Evolutionary conservation across 2,888 invertebrate genomes (phyloP).

Genomic region (Hanleya hanleyi): DNA sequence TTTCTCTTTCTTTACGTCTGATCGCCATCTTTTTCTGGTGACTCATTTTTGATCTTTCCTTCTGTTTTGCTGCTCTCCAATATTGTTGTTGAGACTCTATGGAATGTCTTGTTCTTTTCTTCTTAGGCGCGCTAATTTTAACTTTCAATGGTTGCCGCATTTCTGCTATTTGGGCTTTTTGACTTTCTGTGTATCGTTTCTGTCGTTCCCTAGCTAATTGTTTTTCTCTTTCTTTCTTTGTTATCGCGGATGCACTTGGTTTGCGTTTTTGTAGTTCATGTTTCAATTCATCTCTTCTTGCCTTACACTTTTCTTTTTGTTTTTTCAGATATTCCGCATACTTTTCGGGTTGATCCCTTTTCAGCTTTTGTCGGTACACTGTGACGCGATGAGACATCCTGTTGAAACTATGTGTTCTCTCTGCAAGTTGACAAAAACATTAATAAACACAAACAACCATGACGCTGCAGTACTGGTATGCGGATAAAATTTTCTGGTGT

Average conservation of each 20-base stretch:
- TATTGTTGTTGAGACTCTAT: constrained; percentile 18
- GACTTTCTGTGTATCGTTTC: not conserved
- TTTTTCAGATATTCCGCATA: constrained; percentile 6
- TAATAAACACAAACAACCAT: too few relatives aligned
- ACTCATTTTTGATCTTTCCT: constrained; percentile 17
- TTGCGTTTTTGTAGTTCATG: not conserved
- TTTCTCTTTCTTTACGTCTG: constrained; percentile 26
- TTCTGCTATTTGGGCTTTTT: not conserved
- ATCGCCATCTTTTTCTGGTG: constrained; percentile 31
- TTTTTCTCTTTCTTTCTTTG: too few relatives aligned
- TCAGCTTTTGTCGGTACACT: too few relatives aligned
- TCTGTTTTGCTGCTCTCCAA: constrained; percentile 21
- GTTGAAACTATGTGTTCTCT: too few relatives aligned
- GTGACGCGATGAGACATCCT: too few relatives aligned
- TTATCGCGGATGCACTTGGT: too few relatives aligned
- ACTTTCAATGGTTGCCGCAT: not conserved
- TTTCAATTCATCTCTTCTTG: not conserved
- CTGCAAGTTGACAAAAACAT: too few relatives aligned
- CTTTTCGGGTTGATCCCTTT: constrained; percentile 16
- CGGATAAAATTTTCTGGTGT: too few relatives aligned
- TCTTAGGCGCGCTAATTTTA: not conserved
- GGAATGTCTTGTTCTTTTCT: not conserved
- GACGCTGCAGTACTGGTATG: too few relatives aligned
- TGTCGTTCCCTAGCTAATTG: not conserved
- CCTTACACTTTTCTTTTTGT: not conserved